A percentile compares a stretch with the other conserved stretches of the same genome.
Conservation (phyloP, 2,888 invertebrate genomes). For the Campaea margaritaria region DNA sequence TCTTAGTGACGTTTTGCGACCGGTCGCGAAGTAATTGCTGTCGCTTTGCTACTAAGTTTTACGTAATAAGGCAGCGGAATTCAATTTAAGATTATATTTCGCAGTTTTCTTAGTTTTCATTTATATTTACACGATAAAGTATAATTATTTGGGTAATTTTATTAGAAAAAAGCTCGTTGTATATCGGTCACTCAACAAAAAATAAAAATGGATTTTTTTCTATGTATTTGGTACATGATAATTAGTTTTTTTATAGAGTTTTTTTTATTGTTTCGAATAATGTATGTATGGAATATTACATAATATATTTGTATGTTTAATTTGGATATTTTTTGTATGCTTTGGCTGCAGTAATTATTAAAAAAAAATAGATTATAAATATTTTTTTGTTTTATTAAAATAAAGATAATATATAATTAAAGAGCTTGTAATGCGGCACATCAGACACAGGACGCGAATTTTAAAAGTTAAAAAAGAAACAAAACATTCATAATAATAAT, state of each 20-base stretch:
- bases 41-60: too few relatives aligned
- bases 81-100: slow-evolving; percentile 8
- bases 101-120: slow-evolving; percentile 24
- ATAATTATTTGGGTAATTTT: slow-evolving; percentile 48
- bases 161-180: slow-evolving; percentile 10
- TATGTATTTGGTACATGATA: slow-evolving; percentile 51
- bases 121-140: slow-evolving; percentile 23
- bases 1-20: too few relatives aligned
- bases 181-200: slow-evolving; percentile 10
- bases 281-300: slow-evolving; percentile 38
- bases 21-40: too few relatives aligned
- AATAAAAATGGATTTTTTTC: slow-evolving; percentile 25
- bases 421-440: too few relatives aligned
- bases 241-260: slow-evolving; percentile 43
- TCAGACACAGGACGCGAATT: too few relatives aligned
- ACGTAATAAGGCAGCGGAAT: too few relatives aligned
- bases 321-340: slow-evolving; percentile 19
- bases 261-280: slow-evolving; percentile 55
- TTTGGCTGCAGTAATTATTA: slow-evolving; percentile 20
- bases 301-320: slow-evolving; percentile 33
- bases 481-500: too few relatives aligned
- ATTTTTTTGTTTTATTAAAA: too few relatives aligned
- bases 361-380: not conserved
- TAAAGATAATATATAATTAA: too few relatives aligned
- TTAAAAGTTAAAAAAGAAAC: too few relatives aligned